A percentile compares a stretch with the other conserved stretches of the same genome.
Evolutionary conservation across 2,888 invertebrate species (phyloP).

Genomic region (Hypomecis punctinalis): DNA sequence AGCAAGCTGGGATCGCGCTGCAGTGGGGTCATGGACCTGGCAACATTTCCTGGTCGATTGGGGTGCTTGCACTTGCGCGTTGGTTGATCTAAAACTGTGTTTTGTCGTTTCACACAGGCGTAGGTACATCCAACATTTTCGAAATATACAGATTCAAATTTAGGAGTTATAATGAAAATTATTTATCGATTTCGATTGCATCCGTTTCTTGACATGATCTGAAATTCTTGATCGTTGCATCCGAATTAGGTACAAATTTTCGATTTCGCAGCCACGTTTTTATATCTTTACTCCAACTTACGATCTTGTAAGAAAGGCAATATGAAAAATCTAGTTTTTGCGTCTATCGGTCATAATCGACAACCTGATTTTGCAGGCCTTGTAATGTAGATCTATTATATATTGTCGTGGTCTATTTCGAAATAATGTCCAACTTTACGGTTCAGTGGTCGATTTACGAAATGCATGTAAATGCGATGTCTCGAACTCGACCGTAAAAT

Average conservation of each 20-base stretch:
- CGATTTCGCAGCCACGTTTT: neutral
- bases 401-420: conserved; percentile 58
- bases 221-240: neutral
- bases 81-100: neutral
- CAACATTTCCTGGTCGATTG: conserved; percentile 26
- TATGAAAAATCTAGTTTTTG: conserved; percentile 29
- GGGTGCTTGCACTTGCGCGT: conserved; percentile 20
- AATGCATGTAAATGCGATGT: conserved; percentile 58
- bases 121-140: too few relatives aligned
- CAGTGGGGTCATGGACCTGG: conserved; percentile 39
- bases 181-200: too few relatives aligned
- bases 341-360: conserved; percentile 40
- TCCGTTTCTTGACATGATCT: too few relatives aligned
- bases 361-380: conserved; percentile 63
- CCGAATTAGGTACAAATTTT: neutral
- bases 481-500: conserved; percentile 52
- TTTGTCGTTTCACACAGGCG: too few relatives aligned
- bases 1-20: conserved; percentile 17
- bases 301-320: conserved; percentile 15
- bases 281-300: neutral
- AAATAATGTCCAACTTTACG: conserved; percentile 62
- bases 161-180: too few relatives aligned
- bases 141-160: too few relatives aligned
- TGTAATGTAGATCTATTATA: conserved; percentile 60
- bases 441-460: conserved; percentile 64